These are phyloP conservation scores for Pseudomyrmex dendroicus DNA, from an alignment of 1,140 invertebrate genomes.

Conservation along the genomic window DNA sequence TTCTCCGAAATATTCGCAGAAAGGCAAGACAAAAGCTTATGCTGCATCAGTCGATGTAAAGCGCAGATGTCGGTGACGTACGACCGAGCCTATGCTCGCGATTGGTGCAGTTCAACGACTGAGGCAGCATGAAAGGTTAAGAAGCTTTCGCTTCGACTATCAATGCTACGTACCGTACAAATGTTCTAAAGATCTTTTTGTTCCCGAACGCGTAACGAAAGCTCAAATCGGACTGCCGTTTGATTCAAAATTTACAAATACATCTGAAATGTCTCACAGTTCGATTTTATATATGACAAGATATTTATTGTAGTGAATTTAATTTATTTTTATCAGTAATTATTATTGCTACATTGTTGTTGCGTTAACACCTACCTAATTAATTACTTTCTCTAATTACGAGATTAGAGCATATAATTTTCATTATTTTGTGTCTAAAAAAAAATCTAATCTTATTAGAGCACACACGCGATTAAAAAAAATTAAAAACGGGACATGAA, in stretches of 20 bases:
- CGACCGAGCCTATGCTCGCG: neutral
- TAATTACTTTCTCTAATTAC: too few relatives aligned
- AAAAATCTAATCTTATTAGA: neutral
- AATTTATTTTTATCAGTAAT: neutral
- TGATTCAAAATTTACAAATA: neutral
- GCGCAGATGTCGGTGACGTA: constrained; percentile 51
- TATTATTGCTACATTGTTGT: too few relatives aligned
- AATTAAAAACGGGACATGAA: neutral
- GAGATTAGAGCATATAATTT: neutral
- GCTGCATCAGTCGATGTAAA: constrained; percentile 35
- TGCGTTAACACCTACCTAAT: too few relatives aligned
- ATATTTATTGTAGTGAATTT: neutral
- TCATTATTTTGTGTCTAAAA: neutral
- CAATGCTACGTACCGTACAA: constrained; percentile 41
- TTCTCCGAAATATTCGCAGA: constrained; percentile 41
- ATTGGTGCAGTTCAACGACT: constrained; percentile 29
- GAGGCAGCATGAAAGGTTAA: neutral
- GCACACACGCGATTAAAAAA: neutral
- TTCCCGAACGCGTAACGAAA: constrained; percentile 24
- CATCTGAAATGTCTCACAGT: neutral
- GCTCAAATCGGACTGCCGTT: neutral
- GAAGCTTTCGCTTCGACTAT: constrained; percentile 37
- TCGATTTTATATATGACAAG: neutral
- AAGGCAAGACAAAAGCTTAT: constrained; percentile 55
- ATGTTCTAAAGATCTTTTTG: constrained; percentile 42